phyloP scores from a whole-genome alignment of 2,113 vertebrate species.

The Chitala chitala region DNA sequence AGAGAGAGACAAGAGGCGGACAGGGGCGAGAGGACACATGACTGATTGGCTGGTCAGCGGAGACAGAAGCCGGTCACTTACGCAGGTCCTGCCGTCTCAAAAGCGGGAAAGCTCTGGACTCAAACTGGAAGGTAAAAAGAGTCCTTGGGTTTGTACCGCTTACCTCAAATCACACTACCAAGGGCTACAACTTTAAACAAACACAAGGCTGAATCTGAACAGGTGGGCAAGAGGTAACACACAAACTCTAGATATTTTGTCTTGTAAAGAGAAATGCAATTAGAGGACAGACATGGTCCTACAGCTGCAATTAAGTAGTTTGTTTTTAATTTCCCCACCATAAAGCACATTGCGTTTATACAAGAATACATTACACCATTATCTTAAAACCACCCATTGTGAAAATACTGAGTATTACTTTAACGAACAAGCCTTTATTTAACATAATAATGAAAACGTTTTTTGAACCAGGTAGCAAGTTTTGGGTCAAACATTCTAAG shows the following conservation, averaged over 20 bases:
- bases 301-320: neutral
- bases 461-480: neutral
- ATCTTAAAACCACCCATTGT: no score
- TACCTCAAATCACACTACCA: constrained; percentile 39
- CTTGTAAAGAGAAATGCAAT: neutral
- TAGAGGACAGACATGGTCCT: neutral
- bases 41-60: constrained; percentile 50
- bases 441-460: neutral
- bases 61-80: constrained; percentile 75
- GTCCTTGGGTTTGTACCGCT: constrained; percentile 65
- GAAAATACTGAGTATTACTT: constrained; percentile 8
- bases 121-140: constrained; percentile 94
- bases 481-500: no score
- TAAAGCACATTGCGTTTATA: no score
- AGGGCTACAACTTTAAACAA: constrained; percentile 33
- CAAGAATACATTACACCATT: no score
- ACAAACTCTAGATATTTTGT: neutral
- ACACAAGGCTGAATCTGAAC: constrained; percentile 48
- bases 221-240: constrained; percentile 29
- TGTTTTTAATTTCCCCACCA: no score
- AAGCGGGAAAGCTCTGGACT: constrained; percentile 93
- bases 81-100: constrained; percentile 80
- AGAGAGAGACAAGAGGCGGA: constrained; percentile 22
- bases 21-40: constrained; percentile 39
- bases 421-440: neutral